Evolutionary conservation across 2,797 vertebrate genomes (phyloP), one percentile per base, ranked within the genome.

Genomic region (Gadopsis marmoratus): DNA sequence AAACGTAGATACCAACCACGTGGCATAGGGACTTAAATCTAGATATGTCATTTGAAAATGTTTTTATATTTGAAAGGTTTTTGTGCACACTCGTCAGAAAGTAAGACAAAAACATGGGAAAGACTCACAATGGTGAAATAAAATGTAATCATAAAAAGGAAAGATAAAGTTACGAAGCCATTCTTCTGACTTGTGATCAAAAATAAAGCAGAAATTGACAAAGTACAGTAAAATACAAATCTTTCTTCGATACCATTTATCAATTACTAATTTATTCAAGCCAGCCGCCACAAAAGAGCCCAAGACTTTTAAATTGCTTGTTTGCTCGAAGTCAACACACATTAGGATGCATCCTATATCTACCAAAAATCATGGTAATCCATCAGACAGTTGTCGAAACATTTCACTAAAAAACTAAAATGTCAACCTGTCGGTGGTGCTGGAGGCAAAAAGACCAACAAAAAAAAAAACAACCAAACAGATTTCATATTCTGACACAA

Each of bases 1-100:
- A 74, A 70, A 81, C 69, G 31, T 56, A 58, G 17, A 56, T 31
- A 71, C 16, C 35, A 39, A 29, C 37, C 48, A 54, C 0, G 21
- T 6, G 53, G 55, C 55, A 35, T 17, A 7, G 12, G 16, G 19
- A 23, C 8, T 39, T 39, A 48, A 23, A 56, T 48, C 1, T 43
- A 35, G 10, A 37, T 8, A 8, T 2, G 26, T 16, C 6, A 47
- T 41, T 29, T 35, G 16, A 56, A 47, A 14, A 55, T 9, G 37
- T 35, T 54, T 2, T 17, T n/a, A 19, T 19, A 12, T 59, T 7
- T 4, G 48, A n/a, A 54, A 59, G 16, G 8, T 2, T 58, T 31
- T 29, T 39, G 31, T 43, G 50, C 19, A 55, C 13, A 35, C 17
- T 45, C 4, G 2, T 37, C n/a, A 13, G 33, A 31, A 17, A 37